Percentiles rank a stretch among this genome's conserved stretches.
These are phyloP conservation scores for Vanessa atalanta DNA, from an alignment of 1,140 invertebrate genomes.

Conservation along the genomic window DNA sequence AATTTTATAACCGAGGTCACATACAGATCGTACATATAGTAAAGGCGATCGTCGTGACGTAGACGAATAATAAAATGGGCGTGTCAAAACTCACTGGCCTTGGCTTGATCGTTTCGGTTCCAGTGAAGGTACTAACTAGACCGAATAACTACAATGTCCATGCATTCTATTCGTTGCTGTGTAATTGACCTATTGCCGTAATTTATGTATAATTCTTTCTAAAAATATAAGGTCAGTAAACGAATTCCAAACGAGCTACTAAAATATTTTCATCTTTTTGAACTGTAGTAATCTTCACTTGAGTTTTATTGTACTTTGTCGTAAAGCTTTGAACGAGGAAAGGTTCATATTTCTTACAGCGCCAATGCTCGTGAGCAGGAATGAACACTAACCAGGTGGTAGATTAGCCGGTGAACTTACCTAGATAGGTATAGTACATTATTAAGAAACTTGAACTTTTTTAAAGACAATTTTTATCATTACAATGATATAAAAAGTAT, in stretches of 20 bases:
- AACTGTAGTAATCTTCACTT: no score
- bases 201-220: slow-evolving; percentile 18
- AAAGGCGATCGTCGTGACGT: slow-evolving; percentile 25
- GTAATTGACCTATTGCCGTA: slow-evolving; percentile 17
- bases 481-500: no score
- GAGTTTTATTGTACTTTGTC: no score
- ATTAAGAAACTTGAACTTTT: no score
- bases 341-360: no score
- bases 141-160: slow-evolving; percentile 12
- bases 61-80: slow-evolving; percentile 31
- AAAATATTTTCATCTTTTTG: no score
- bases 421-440: no score
- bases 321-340: no score
- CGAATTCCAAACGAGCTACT: background rate
- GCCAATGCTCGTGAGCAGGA: no score
- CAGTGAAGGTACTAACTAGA: slow-evolving; percentile 31
- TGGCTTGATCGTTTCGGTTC: slow-evolving; percentile 17
- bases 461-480: no score
- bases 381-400: no score
- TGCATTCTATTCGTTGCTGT: slow-evolving; percentile 7
- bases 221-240: slow-evolving; percentile 18
- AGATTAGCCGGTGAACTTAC: no score
- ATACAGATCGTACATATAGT: slow-evolving; percentile 17
- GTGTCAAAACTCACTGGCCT: slow-evolving; percentile 37
- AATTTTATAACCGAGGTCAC: slow-evolving; percentile 19